A percentile compares a stretch with the other conserved stretches of the same genome.
These are phyloP conservation scores for Ctenoplectra terminalis DNA, from an alignment of 1,140 invertebrate genomes.

Conservation along the genomic window DNA sequence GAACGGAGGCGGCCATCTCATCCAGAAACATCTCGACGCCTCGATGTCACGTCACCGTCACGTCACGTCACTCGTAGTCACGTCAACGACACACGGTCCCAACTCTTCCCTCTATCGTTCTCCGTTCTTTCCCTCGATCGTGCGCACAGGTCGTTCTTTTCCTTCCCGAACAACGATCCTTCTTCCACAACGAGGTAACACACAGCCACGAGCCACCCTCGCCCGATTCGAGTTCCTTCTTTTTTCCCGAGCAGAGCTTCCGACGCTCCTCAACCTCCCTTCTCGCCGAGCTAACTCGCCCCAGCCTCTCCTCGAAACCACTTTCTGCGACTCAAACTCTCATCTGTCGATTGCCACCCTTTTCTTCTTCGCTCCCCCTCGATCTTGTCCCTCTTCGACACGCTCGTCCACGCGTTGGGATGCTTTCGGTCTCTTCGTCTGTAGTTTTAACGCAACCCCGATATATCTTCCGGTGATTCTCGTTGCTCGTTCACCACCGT, in stretches of 20 bases:
- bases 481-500: not conserved
- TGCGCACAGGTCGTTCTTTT: not conserved
- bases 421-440: not conserved
- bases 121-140: not conserved
- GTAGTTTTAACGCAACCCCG: too few species aligned
- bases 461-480: too few species aligned
- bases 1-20: constrained; percentile 64
- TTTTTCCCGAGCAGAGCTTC: not conserved
- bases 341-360: constrained; percentile 48
- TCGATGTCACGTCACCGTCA: constrained; percentile 72
- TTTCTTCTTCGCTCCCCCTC: constrained; percentile 9
- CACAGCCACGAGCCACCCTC: constrained; percentile 8
- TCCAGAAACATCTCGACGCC: constrained; percentile 71
- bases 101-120: constrained; percentile 13
- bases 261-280: not conserved
- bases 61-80: constrained; percentile 66
- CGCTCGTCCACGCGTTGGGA: not conserved
- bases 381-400: not conserved
- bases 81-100: constrained; percentile 61
- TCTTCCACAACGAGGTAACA: constrained; percentile 12
- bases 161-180: not conserved
- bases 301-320: constrained; percentile 58
- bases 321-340: constrained; percentile 66
- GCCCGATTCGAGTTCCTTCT: not conserved
- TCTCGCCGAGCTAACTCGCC: constrained; percentile 27